These are phyloP conservation scores for Eilema griseolum DNA, from an alignment of 2,888 invertebrate species.

Conservation along the genomic window DNA sequence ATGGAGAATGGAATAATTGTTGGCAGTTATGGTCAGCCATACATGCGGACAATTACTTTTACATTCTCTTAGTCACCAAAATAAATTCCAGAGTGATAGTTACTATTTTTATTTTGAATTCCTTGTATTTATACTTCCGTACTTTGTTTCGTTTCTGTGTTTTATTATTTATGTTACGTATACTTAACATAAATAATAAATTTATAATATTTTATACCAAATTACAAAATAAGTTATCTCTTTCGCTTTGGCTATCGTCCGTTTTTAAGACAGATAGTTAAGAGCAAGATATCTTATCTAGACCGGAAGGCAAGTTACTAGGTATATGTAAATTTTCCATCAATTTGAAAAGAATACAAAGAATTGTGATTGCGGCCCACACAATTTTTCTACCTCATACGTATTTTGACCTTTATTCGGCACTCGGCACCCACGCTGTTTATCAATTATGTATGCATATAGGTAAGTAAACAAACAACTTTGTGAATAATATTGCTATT, in stretches of 20 bases:
- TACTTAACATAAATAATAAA: too few relatives aligned
- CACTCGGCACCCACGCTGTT: not conserved
- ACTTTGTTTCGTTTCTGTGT: too few relatives aligned
- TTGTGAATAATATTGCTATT: not conserved
- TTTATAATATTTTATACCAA: too few relatives aligned
- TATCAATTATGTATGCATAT: not conserved
- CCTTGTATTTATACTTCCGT: too few relatives aligned
- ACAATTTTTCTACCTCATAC: not conserved
- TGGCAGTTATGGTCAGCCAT: not conserved
- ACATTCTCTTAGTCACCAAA: too few relatives aligned
- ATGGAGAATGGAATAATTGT: too few relatives aligned
- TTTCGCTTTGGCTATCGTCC: not conserved
- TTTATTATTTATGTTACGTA: too few relatives aligned
- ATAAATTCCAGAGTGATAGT: not conserved
- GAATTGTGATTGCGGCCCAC: not conserved
- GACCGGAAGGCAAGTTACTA: too few relatives aligned
- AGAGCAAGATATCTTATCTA: not conserved
- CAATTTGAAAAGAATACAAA: not conserved
- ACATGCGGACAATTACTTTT: too few relatives aligned
- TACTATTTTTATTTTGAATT: too few relatives aligned
- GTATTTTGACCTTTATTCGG: not conserved
- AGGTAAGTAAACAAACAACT: not conserved
- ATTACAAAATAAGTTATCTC: not conserved
- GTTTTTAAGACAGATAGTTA: not conserved
- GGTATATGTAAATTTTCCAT: not conserved